Percentiles rank a stretch among this genome's conserved stretches.
Conservation (phyloP, 2,113 vertebrate species). For the human region GRCh38 chr14:69939501-69940000, state of each 20-base stretch:
- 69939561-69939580: background rate
- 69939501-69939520: background rate
- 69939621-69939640: background rate
- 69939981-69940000: conserved; percentile 37
- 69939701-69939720: background rate
- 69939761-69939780: background rate
- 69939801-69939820: conserved; percentile 6
- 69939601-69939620: background rate
- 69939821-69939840: background rate
- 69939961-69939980: background rate
- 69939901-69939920: background rate
- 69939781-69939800: background rate
- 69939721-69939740: background rate
- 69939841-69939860: conserved; percentile 17
- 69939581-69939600: background rate
- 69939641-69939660: background rate
- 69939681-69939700: background rate
- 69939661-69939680: background rate
- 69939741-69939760: background rate
- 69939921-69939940: conserved; percentile 22
- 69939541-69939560: background rate
- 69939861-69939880: background rate
- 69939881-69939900: background rate
- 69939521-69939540: background rate
- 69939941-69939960: background rate